Base-by-base conservation (phyloP, 1,140 invertebrate species). In the Atta cephalotes region DNA sequence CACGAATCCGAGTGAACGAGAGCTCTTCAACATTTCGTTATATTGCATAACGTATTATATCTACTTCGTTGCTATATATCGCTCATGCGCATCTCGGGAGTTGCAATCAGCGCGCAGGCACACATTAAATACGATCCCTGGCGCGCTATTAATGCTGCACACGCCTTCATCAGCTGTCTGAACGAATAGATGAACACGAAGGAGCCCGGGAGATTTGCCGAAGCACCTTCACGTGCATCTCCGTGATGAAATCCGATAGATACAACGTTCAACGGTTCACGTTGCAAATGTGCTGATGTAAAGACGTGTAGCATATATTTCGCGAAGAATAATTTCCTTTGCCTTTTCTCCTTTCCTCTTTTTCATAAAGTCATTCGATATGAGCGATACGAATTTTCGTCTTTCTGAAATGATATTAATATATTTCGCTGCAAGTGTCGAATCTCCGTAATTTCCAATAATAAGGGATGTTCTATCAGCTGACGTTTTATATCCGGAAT, bases 111-210 rank as follows among this genome's bases (percentile, higher is more conserved):
- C 39, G 78, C 62, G 31, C 65, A n/a, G 65, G 78, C 65, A 71
- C 63, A 80, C 65, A 58, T 81, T 81, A 81, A 81, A 66, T 65
- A 60, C 82, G 82, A 85, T 51, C 58, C 49, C 16, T 2, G 21
- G 49, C 65, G 35, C 25, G 60, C 68, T 85, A 68, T 88, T 56
- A 88, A 74, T 51, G 81, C 28, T 56, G 51, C 66, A 56, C 77
- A 77, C 81, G 74, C 35, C 53, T 88, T 71, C 56, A 45, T 74
- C 65, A 60, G 45, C 79, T n/a, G 56, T 28, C 51, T 56, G 21
- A 66, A 21, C 25, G 68, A 35, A 86, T 76, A 65, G 56, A 65
- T 76, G 74, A 58, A 35, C 25, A 70, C 25, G 62, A 14, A 60
- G 62, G 60, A 80, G 25, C 51, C 35, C 51, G 49, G 25, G 76